A percentile compares a stretch with the other conserved stretches of the same genome.
Evolutionary conservation across 2,888 invertebrate species (phyloP).

Genomic region (Perithous albicinctus): DNA sequence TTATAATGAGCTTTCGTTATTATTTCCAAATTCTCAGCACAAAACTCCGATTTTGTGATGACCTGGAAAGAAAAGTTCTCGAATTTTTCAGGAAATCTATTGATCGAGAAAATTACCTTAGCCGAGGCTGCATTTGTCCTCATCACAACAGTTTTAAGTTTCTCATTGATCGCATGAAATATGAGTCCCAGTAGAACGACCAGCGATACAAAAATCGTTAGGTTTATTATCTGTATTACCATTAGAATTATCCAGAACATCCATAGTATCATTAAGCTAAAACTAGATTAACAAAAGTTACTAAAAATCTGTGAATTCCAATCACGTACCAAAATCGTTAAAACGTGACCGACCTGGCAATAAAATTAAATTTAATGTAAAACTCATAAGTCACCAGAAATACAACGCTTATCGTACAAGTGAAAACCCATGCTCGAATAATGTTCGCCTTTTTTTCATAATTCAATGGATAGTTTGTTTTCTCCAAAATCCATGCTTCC

Average conservation of each 20-base stretch:
- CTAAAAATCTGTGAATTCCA: too few relatives aligned
- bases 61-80: not conserved
- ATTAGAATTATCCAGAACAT: conserved; percentile 43
- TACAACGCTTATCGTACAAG: too few relatives aligned
- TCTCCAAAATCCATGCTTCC: too few relatives aligned
- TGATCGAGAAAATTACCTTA: not conserved
- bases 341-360: too few relatives aligned
- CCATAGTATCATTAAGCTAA: conserved; percentile 27
- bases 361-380: too few relatives aligned
- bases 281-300: too few relatives aligned
- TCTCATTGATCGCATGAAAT: conserved; percentile 55
- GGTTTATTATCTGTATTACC: conserved; percentile 37
- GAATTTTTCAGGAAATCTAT: not conserved
- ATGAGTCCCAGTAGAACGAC: conserved; percentile 47
- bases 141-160: conserved; percentile 48
- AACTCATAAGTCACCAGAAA: too few relatives aligned
- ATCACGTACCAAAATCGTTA: too few relatives aligned
- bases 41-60: conserved; percentile 39
- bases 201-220: conserved; percentile 56
- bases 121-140: conserved; percentile 57
- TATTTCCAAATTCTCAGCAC: conserved; percentile 52
- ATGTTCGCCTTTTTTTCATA: too few relatives aligned
- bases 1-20: conserved; percentile 51
- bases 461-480: too few relatives aligned
- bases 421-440: too few relatives aligned